Evolutionary conservation across 92 coral and sea anemone genomes (phyloP).

Genomic region (Porites divaricata): DNA sequence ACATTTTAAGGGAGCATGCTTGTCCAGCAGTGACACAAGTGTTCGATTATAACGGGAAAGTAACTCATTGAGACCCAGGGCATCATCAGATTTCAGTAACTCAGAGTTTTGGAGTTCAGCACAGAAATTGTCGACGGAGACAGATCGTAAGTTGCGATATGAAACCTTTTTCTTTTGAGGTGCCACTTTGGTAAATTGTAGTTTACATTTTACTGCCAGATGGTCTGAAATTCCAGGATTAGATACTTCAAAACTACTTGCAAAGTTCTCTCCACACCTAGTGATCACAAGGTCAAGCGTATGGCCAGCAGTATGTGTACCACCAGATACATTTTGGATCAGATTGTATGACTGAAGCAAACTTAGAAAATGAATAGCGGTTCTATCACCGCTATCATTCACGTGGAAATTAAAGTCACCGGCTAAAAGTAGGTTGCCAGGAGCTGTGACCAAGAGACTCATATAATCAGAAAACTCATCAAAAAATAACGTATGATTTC

Average conservation of each 20-base stretch:
- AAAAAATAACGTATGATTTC: too few species aligned
- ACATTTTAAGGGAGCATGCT: background rate
- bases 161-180: slow-evolving; percentile 8
- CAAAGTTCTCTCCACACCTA: slow-evolving; percentile 11
- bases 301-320: slow-evolving; percentile 4
- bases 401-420: slow-evolving; percentile 1
- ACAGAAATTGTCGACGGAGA: too few species aligned
- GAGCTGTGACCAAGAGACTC: slow-evolving; percentile 3
- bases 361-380: slow-evolving; percentile 2
- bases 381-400: slow-evolving; percentile 14
- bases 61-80: background rate
- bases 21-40: background rate
- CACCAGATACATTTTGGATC: slow-evolving; percentile 3
- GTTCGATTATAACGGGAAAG: too few species aligned
- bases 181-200: background rate
- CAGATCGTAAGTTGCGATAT: background rate
- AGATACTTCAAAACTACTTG: background rate
- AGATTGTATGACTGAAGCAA: background rate
- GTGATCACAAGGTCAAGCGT: slow-evolving; percentile 4
- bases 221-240: slow-evolving; percentile 2
- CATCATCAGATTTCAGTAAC: too few species aligned
- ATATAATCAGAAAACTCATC: too few species aligned
- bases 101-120: too few species aligned
- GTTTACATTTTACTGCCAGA: background rate
- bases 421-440: slow-evolving; percentile 5